Conservation (phyloP, 2,113 vertebrate genomes). For the Ondatra zibethicus region DNA sequence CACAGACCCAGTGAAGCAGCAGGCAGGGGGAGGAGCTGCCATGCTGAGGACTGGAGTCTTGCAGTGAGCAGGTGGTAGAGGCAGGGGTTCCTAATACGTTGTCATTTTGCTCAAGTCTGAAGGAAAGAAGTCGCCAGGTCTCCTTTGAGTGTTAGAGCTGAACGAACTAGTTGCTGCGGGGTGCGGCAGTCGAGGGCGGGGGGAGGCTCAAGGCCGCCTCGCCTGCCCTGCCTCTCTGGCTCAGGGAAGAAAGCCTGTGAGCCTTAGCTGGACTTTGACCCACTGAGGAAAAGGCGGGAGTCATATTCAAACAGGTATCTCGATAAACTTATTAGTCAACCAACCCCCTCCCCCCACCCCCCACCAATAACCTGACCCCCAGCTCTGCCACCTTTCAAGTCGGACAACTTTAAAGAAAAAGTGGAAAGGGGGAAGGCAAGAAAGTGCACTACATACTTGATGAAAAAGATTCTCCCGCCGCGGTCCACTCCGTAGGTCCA, state of each 20-base stretch:
- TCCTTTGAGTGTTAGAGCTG: neutral
- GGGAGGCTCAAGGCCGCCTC: neutral
- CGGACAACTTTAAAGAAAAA: constrained; percentile 27
- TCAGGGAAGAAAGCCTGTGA: neutral
- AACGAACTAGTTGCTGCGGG: neutral
- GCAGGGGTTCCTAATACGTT: neutral
- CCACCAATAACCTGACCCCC: neutral
- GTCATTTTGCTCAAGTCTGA: neutral
- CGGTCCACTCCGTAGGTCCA: constrained; percentile 88
- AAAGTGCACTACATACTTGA: constrained; percentile 82
- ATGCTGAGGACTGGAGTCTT: neutral
- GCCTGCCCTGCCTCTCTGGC: constrained; percentile 1
- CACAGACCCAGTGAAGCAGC: neutral
- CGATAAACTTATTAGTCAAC: constrained; percentile 68
- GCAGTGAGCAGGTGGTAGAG: neutral
- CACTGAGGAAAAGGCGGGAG: constrained; percentile 75
- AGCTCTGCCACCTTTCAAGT: constrained; percentile 20
- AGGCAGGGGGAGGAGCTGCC: neutral
- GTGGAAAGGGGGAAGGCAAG: neutral
- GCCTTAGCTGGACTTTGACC: constrained; percentile 74
- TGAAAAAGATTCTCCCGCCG: constrained; percentile 87
- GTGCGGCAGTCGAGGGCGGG: neutral
- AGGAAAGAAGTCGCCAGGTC: neutral
- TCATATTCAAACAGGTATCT: constrained; percentile 60
- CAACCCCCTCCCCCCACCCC: neutral